Percentiles rank a stretch among this genome's conserved stretches.
Conservation (phyloP, 2,113 vertebrate genomes). For the Oryzias curvinotus region DNA sequence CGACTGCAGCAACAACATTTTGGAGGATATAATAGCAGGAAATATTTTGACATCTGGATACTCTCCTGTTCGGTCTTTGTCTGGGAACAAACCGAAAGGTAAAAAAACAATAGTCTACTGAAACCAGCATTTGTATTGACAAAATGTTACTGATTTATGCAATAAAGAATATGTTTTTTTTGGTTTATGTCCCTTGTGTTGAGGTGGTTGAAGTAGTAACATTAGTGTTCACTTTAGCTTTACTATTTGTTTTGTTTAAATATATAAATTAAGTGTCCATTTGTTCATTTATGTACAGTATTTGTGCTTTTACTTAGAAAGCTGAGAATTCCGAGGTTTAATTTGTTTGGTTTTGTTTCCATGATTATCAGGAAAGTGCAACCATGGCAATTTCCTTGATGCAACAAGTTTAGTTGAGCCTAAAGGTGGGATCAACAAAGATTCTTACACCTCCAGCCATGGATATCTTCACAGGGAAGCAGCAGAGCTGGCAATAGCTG, state of each 20-base stretch:
- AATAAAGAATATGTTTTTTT: too few relatives aligned
- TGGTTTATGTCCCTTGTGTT: too few relatives aligned
- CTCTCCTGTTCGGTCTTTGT: constrained; percentile 9
- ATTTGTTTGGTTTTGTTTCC: neutral
- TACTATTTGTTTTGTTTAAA: too few relatives aligned
- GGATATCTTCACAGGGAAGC: constrained; percentile 58
- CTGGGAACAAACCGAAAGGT: constrained; percentile 55
- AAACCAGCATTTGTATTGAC: too few relatives aligned
- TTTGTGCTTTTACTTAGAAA: neutral
- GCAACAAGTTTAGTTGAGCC: constrained; percentile 27
- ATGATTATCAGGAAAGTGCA: constrained; percentile 67
- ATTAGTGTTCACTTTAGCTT: too few relatives aligned
- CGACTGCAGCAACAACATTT: constrained; percentile 65
- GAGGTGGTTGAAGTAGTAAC: too few relatives aligned
- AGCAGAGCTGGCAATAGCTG: constrained; percentile 51
- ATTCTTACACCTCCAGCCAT: constrained; percentile 29
- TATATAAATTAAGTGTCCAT: too few relatives aligned
- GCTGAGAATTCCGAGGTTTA: neutral
- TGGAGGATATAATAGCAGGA: constrained; percentile 42
- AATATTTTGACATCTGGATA: constrained; percentile 69
- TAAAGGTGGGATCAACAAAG: constrained; percentile 74
- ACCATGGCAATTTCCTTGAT: constrained; percentile 57
- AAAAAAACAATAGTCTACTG: neutral
- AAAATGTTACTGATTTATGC: too few relatives aligned
- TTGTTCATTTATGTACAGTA: too few relatives aligned